Base-by-base conservation (phyloP, 1,140 invertebrate species). In the Halesus radiatus region DNA sequence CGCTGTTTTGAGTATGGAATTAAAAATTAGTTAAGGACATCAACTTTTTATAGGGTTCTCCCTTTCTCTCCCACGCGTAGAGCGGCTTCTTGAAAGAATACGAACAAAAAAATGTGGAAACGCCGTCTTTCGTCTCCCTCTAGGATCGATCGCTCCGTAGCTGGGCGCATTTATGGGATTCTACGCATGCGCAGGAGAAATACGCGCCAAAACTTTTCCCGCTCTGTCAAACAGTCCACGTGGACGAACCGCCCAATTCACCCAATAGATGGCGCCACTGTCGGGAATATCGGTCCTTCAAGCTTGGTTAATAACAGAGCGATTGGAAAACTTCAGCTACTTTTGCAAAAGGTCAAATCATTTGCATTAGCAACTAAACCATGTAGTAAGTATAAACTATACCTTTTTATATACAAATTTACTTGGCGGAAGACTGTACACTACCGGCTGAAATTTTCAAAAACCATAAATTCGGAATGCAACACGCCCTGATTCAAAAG, bases 1-100 rank as follows among this genome's bases (percentile, higher is more conserved):
- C 3, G 76, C n/a, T 62, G 22, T 77, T 77, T 77, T 18, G 23
- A 22, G 13, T 22, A n/a, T 22, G 22, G 6, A 18, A 23, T 4
- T 0, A 20, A 53, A 18, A 52, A 53, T 66, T 52, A 50, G 26
- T 53, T 52, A 50, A 77, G 76, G 76, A 66, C 60, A 66, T 54
- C 62, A 78, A 70, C 45, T 78, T 70, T 78, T 78, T 78, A 70
- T 78, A 70, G 62, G 62, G 45, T 56, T 70, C 53, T 78, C 76
- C 53, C 64, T 70, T 70, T 78, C 76, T 29, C 76, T 70, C 76
- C 29, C 64, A 56, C 76, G 76, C 56, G n/a, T 15, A 5, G 8
- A 18, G 45, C 52, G 76, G 62, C 64, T 15, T 70, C 62, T 66
- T 26, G 58, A 52, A 77, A 64, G 50, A 77, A 77, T 64, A 77